Percentiles rank a stretch among this genome's conserved stretches.
Evolutionary conservation across 1,140 invertebrate genomes (phyloP).

Genomic region (Episyrphus balteatus): DNA sequence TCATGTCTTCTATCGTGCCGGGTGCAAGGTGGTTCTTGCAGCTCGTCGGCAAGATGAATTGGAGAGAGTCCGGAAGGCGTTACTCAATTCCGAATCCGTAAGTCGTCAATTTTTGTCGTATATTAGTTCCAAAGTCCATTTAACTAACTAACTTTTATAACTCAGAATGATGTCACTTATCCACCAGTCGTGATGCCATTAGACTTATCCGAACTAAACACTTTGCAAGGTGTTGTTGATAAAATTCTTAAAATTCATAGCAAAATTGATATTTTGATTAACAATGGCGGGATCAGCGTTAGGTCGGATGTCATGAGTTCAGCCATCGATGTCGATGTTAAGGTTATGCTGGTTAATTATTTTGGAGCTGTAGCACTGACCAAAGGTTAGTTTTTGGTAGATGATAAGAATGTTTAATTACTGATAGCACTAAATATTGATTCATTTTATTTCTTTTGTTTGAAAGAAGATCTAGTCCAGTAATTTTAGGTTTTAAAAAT

Average conservation of each 20-base stretch:
- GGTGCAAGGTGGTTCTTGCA: conserved; percentile 75
- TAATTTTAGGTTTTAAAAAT: no score
- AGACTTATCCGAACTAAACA: conserved; percentile 63
- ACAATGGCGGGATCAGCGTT: conserved; percentile 84
- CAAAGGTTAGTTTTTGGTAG: conserved; percentile 55
- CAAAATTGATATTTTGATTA: conserved; percentile 78
- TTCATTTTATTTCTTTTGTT: no score
- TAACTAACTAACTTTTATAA: background rate
- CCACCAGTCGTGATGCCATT: conserved; percentile 64
- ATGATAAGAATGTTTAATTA: background rate
- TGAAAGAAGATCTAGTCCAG: no score
- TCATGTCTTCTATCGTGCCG: conserved; percentile 68
- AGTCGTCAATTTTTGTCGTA: conserved; percentile 2
- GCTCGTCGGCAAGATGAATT: conserved; percentile 67
- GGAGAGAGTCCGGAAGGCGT: conserved; percentile 60
- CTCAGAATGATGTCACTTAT: conserved; percentile 38
- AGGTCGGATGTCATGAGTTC: conserved; percentile 68
- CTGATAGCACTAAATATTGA: no score
- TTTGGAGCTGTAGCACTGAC: conserved; percentile 84
- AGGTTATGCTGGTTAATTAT: conserved; percentile 90
- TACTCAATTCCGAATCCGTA: conserved; percentile 50
- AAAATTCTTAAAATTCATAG: conserved; percentile 58
- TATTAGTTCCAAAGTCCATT: background rate
- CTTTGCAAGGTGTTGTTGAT: conserved; percentile 48
- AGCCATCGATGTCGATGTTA: conserved; percentile 69